These are phyloP conservation scores for Nephrotoma flavescens DNA, from an alignment of 2,888 invertebrate genomes.

Conservation along the genomic window DNA sequence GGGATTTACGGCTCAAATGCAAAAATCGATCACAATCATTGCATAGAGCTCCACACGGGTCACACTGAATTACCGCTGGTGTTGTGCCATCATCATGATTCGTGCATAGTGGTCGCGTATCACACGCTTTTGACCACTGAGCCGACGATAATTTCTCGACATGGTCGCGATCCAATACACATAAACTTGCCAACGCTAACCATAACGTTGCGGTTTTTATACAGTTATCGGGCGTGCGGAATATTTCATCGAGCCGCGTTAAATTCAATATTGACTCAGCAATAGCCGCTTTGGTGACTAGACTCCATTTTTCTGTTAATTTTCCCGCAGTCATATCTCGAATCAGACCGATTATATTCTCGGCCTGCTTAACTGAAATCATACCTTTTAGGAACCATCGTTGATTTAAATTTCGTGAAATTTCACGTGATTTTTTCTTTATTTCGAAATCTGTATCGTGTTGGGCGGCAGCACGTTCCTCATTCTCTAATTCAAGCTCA, in stretches of 20 bases:
- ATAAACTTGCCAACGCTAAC: constrained; percentile 84
- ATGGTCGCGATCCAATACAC: constrained; percentile 83
- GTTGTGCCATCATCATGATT: constrained; percentile 97
- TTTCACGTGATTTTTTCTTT: constrained; percentile 16
- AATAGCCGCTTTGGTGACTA: constrained; percentile 73
- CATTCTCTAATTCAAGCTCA: not conserved
- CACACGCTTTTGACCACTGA: constrained; percentile 53
- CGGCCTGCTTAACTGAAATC: constrained; percentile 71
- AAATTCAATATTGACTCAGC: constrained; percentile 74
- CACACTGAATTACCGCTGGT: constrained; percentile 83
- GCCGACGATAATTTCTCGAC: constrained; percentile 67
- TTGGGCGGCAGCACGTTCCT: not conserved
- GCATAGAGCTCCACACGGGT: constrained; percentile 81
- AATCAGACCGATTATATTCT: constrained; percentile 72
- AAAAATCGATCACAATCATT: constrained; percentile 92
- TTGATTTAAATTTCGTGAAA: constrained; percentile 28
- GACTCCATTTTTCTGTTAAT: constrained; percentile 71
- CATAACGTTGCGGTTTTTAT: constrained; percentile 74
- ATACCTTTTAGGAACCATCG: constrained; percentile 81
- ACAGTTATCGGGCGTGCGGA: constrained; percentile 61
- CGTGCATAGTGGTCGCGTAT: constrained; percentile 65
- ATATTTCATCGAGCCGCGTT: constrained; percentile 62
- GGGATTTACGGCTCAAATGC: constrained; percentile 77
- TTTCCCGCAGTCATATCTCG: constrained; percentile 90
- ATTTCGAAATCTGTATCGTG: not conserved